Conservation (phyloP, 2,888 invertebrate species). For the Melanargia galathea region DNA sequence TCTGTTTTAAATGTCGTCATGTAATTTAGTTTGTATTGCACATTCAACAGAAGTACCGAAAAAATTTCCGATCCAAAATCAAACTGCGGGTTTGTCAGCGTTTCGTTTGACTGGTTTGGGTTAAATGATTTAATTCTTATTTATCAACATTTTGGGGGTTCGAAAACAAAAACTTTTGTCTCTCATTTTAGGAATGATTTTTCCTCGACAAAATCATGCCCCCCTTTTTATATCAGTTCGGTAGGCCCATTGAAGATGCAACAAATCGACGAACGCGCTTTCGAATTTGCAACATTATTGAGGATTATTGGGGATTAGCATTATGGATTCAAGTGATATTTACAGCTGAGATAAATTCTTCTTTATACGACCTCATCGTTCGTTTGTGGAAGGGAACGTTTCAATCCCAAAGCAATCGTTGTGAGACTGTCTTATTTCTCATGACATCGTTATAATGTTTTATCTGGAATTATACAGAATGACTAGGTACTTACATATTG, state of each 20-base stretch:
- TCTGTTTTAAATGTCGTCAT: neutral
- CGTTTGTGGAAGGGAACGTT: constrained; percentile 24
- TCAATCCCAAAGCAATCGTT: constrained; percentile 23
- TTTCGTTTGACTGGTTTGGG: no score
- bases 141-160: no score
- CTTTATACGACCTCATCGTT: constrained; percentile 16
- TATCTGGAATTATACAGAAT: constrained; percentile 21
- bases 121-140: no score
- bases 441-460: constrained; percentile 20
- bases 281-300: constrained; percentile 11
- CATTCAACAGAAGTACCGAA: neutral
- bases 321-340: constrained; percentile 25
- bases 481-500: neutral
- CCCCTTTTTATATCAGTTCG: neutral
- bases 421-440: constrained; percentile 31
- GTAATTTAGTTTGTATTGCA: neutral
- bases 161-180: no score
- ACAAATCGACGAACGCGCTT: neutral
- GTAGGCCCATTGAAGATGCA: neutral
- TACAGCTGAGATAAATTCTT: constrained; percentile 16
- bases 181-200: neutral
- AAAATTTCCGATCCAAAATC: no score
- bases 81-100: no score
- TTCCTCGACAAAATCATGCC: neutral
- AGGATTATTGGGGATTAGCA: constrained; percentile 1